Base-by-base conservation (phyloP, 2,888 invertebrate species). In the Alentia gelatinosa region DNA sequence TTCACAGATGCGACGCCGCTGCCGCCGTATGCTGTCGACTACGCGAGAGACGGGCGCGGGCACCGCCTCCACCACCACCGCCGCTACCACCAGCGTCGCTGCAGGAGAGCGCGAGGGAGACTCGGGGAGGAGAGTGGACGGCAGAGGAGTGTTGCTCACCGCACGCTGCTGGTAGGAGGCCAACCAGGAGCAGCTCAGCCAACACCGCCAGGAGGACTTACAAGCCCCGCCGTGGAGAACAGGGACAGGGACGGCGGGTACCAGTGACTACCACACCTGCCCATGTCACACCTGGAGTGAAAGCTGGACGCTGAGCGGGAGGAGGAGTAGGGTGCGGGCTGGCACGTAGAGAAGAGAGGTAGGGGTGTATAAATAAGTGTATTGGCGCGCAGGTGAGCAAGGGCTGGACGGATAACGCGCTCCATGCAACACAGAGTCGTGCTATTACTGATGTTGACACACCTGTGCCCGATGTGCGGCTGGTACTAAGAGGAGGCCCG, bases 1-100 rank as follows among this genome's bases (percentile, higher is more conserved):
- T 37, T 39, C 39, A 35, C 79, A 79, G 79, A 79, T 79, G 79
- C 79, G 79, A 19, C 79, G 79, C 79, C 74, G 74, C 35, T 63
- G 63, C 63, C 74, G 26, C 74, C 74, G 30, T 74, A 26, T 33
- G 74, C 30, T 39, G 12, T 1, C 37, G 37, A 79, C 39, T 79
- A 79, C 79, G 79, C 68, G 23, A 30, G 68, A 26, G 15, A 26
- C 1, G n/a, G 79, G 35, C 5, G 75, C 75, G 9, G 35, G 23
- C 35, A 4, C 79, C 35, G 5, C 39, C 35, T 9, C 39, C 12
- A 39, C 23, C 68, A 9, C 12, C 5, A 4, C 26, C 23, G 30
- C 68, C 26, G 30, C 68, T 30, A 30, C 68, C 68, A 30, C 68
- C 68, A 30, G 30, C 3, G 56, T n/a, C 9, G 56, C 56, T 4